Base-by-base conservation (phyloP, 1,140 invertebrate genomes). In the Caenorhabditis remanei region DNA sequence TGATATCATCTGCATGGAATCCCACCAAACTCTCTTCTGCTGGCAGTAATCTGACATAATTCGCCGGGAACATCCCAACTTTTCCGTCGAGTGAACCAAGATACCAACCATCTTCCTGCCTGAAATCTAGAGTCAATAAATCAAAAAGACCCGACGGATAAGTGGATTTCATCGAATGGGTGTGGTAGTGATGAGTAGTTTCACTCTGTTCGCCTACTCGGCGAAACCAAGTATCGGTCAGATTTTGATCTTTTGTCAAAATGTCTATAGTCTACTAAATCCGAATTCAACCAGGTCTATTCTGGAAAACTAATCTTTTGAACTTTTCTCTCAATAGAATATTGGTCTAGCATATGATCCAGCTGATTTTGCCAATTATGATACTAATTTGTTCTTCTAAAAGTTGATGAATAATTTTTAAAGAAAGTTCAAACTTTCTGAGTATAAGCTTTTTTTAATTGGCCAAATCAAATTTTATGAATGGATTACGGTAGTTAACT, bases 301-400 rank as follows among this genome's bases (percentile, higher is more conserved):
- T 58, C n/a, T 63, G 19, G 24, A 21, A 21, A 63, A 63, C 19
- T 71, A 4, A 46, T 71, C 41, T 43, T 24, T 11, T 43, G 65
- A 24, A 43, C 41, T 43, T 13, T 71, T 40, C 9, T 43, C 21
- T 32, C 8, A 24, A 32, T 11, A 63, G 24, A 11, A 11, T 63
- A 1, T 1, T 16, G 6, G 14, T 7, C 56, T 21, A 21, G 56
- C 2, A 43, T 19, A 19, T 46, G 24, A 63, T 71, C 40, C 41
- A 43, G 40, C 41, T 71, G 65, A 71, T 71, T 71, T 71, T 43
- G 65, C 65, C 65, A 71, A 71, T 71, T 46, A 71, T 71, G 65
- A 43, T 71, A 6, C 65, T 71, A 71, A 43, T 7, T 67, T 67
- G 13, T 63, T 32, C 14, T 24, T 58, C 50, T 53, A 53, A 53